These are phyloP conservation scores for Nettapus auritus DNA, from an alignment of 2,113 vertebrate genomes.

Conservation along the genomic window DNA sequence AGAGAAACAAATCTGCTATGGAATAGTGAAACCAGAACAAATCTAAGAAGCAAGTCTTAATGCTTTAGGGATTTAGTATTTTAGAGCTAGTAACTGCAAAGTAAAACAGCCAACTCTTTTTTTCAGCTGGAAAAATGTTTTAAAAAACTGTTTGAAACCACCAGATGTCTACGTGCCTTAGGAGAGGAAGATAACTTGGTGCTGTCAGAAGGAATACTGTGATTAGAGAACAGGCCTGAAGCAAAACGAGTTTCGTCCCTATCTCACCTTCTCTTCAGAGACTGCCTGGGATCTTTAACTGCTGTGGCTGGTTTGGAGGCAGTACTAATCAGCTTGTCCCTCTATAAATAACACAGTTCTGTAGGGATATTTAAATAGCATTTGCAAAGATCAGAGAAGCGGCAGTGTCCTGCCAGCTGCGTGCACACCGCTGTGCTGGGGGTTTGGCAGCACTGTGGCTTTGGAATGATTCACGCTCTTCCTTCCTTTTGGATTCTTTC, in stretches of 20 bases:
- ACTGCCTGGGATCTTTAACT: background rate
- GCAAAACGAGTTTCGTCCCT: background rate
- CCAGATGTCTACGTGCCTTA: background rate
- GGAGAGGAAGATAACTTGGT: background rate
- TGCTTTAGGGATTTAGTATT: background rate
- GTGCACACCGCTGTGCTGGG: fast-evolving
- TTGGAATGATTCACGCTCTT: background rate
- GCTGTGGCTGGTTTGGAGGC: background rate
- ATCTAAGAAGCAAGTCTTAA: background rate
- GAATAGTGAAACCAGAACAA: background rate
- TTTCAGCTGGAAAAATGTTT: background rate
- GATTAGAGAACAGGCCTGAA: background rate
- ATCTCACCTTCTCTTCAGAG: background rate
- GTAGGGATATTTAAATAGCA: background rate
- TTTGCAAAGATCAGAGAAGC: background rate
- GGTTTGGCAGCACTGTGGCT: background rate
- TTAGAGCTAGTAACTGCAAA: background rate
- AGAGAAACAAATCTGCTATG: background rate
- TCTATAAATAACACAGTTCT: background rate
- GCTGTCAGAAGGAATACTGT: background rate
- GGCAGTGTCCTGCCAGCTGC: background rate
- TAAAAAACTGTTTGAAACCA: background rate
- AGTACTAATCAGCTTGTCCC: background rate
- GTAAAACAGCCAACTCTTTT: background rate
- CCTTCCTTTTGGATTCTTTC: background rate